A percentile compares a stretch with the other conserved stretches of the same genome.
Evolutionary conservation across 2,113 vertebrate genomes (phyloP).

Genomic region (Ammodytes dubius): DNA sequence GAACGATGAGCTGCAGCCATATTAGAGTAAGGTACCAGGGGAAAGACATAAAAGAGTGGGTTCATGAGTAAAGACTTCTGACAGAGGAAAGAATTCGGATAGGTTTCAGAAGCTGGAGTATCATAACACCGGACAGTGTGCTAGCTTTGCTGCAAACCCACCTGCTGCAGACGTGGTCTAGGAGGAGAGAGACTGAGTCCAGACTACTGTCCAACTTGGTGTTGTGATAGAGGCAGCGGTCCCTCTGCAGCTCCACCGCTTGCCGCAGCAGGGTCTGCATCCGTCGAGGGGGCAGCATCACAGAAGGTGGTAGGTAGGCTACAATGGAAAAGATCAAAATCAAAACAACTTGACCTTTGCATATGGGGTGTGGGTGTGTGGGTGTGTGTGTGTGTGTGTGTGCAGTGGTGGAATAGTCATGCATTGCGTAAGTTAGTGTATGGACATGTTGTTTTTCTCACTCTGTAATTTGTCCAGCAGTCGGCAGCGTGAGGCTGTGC

Average conservation of each 20-base stretch:
- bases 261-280: constrained; percentile 97
- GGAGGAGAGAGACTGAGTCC: constrained; percentile 96
- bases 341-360: not conserved
- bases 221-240: constrained; percentile 99
- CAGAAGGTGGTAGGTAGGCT: constrained; percentile 97
- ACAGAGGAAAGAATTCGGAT: not conserved
- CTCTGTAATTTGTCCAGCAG: constrained; percentile 98
- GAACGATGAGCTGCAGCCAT: not conserved
- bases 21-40: not conserved
- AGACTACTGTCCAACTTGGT: constrained; percentile 96
- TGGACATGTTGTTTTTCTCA: constrained; percentile 73
- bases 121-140: not conserved
- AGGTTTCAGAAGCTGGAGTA: constrained; percentile 3
- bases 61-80: not conserved
- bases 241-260: constrained; percentile 97
- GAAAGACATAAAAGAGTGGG: not conserved
- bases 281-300: constrained; percentile 98
- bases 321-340: constrained; percentile 33
- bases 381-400: not conserved
- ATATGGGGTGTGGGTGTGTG: not conserved
- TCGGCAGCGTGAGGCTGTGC: constrained; percentile 93
- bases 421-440: not conserved
- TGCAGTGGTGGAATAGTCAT: not conserved
- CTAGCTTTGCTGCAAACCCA: constrained; percentile 60
- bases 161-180: constrained; percentile 99